Evolutionary conservation across 2,797 vertebrate species (phyloP).

Genomic region (Astyanax mexicanus): DNA sequence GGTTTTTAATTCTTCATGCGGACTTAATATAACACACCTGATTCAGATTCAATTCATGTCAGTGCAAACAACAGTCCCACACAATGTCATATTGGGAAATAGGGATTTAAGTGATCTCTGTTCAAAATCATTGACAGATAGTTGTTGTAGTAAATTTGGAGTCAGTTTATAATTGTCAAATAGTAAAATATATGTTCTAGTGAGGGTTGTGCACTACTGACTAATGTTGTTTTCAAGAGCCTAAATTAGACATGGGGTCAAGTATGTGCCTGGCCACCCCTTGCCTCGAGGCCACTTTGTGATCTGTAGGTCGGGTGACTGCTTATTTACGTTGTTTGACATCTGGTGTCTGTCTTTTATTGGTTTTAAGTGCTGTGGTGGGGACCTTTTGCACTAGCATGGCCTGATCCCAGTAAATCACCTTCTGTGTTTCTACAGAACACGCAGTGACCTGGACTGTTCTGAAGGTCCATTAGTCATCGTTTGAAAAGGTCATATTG

Average conservation of each 20-base stretch:
- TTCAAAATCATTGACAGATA: too few relatives aligned
- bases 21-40: too few relatives aligned
- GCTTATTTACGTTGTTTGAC: background rate
- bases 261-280: background rate
- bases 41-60: too few relatives aligned
- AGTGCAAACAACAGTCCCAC: too few relatives aligned
- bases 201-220: background rate
- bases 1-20: too few relatives aligned
- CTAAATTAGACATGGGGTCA: conserved; percentile 10
- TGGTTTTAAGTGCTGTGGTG: background rate
- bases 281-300: background rate
- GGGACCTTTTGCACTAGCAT: background rate
- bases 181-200: background rate
- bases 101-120: too few relatives aligned
- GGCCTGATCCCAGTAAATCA: background rate
- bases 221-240: background rate
- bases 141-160: too few relatives aligned
- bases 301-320: background rate
- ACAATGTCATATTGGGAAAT: too few relatives aligned
- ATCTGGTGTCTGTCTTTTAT: background rate
- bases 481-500: background rate
- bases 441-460: conserved; percentile 11
- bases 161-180: too few relatives aligned
- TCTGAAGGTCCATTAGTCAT: conserved; percentile 34
- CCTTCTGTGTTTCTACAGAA: conserved; percentile 13